These are phyloP conservation scores for Selene dorsalis DNA, from an alignment of 2,797 vertebrate species.

Conservation along the genomic window DNA sequence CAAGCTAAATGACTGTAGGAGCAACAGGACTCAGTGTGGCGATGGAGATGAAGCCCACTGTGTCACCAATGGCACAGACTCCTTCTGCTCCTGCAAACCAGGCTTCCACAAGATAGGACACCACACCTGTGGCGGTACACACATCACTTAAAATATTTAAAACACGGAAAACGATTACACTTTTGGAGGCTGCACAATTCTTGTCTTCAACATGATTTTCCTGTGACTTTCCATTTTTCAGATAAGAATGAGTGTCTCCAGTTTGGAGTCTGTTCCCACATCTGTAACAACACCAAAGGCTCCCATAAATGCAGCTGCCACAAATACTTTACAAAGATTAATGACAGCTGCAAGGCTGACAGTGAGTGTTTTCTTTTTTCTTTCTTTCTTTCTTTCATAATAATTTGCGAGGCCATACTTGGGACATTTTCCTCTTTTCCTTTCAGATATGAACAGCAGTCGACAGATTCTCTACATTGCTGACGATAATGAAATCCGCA, in stretches of 20 bases:
- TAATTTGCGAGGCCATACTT: neutral
- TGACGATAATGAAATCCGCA: slow-evolving; percentile 96
- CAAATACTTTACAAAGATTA: slow-evolving; percentile 92
- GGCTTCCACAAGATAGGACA: slow-evolving; percentile 93
- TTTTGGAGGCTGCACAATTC: neutral
- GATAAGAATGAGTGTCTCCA: slow-evolving; percentile 94
- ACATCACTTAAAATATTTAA: neutral
- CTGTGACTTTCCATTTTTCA: slow-evolving; percentile 61
- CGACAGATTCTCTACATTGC: slow-evolving; percentile 95
- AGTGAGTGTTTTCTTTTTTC: slow-evolving; percentile 76
- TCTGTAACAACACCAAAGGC: slow-evolving; percentile 98
- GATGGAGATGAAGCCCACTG: slow-evolving; percentile 94
- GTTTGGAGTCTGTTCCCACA: slow-evolving; percentile 93
- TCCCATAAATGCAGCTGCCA: slow-evolving; percentile 93
- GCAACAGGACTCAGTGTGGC: slow-evolving; percentile 90
- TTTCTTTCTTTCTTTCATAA: neutral
- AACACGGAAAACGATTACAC: too few species aligned
- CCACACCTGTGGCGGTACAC: slow-evolving; percentile 90
- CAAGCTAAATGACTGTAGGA: slow-evolving; percentile 89
- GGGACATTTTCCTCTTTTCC: neutral
- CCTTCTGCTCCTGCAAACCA: slow-evolving; percentile 91
- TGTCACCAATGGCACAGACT: slow-evolving; percentile 84
- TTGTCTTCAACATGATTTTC: slow-evolving; percentile 34
- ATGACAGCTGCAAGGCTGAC: slow-evolving; percentile 95
- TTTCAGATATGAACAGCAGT: slow-evolving; percentile 85